These are phyloP conservation scores for Gari tellinella DNA, from an alignment of 2,888 invertebrate species.

Conservation along the genomic window DNA sequence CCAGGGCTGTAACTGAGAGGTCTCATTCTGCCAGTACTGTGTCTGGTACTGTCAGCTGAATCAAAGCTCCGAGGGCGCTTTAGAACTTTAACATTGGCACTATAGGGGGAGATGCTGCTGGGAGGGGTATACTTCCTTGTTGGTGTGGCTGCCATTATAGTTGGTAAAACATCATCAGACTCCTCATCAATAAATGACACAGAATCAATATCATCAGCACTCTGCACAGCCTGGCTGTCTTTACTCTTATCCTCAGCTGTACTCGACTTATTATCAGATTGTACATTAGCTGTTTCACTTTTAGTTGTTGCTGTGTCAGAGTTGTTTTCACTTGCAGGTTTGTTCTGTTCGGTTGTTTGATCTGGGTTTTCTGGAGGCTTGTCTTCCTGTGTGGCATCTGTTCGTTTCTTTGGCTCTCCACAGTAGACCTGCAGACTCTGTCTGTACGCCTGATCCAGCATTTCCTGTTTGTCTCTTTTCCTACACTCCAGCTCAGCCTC, in stretches of 20 bases:
- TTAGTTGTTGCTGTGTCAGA: background rate
- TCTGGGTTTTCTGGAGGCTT: background rate
- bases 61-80: constrained; percentile 52
- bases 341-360: constrained; percentile 1
- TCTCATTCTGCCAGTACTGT: constrained; percentile 12
- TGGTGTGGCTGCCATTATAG: constrained; percentile 19
- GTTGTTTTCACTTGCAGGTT: background rate
- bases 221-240: background rate
- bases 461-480: constrained; percentile 14
- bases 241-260: background rate
- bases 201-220: too few relatives aligned
- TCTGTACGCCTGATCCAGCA: constrained; percentile 45
- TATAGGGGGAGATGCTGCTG: constrained; percentile 34
- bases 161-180: constrained; percentile 41
- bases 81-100: constrained; percentile 35
- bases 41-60: constrained; percentile 21
- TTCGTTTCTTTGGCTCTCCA: constrained; percentile 40
- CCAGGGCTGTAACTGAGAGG: constrained; percentile 58
- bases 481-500: background rate
- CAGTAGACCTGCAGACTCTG: constrained; percentile 53
- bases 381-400: background rate
- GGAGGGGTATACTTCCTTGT: constrained; percentile 31
- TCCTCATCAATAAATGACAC: constrained; percentile 6
- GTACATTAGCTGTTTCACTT: background rate
- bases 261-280: background rate